phyloP scores from a whole-genome alignment of 2,888 invertebrate species.

The Drosophila yooni region DNA sequence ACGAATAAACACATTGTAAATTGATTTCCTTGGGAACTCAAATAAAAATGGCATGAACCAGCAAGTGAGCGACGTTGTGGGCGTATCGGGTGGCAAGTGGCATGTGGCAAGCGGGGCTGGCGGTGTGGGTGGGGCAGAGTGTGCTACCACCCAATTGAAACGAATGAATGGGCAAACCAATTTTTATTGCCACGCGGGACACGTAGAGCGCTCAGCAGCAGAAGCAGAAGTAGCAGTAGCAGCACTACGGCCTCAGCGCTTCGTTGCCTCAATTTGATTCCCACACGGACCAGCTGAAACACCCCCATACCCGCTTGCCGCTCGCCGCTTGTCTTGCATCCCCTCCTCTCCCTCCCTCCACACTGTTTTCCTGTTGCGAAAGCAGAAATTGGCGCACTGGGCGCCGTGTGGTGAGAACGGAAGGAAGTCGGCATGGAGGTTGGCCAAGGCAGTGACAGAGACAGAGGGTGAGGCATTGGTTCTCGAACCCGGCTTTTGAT shows the following conservation, averaged over 20 bases:
- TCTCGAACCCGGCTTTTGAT: constrained; percentile 58
- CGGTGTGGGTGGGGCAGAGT: constrained; percentile 15
- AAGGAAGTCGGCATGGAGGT: constrained; percentile 62
- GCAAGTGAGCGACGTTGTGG: constrained; percentile 73
- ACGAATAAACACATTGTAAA: constrained; percentile 81
- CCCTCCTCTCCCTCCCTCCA: not conserved
- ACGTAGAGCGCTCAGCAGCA: constrained; percentile 61
- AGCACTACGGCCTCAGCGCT: constrained; percentile 37
- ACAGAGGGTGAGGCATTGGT: not conserved
- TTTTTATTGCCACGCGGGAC: constrained; percentile 82
- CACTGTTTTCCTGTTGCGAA: constrained; percentile 56
- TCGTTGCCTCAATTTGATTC: constrained; percentile 74
- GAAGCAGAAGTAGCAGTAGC: constrained; percentile 8
- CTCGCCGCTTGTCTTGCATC: not conserved
- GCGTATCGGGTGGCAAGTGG: constrained; percentile 17
- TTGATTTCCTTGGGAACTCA: constrained; percentile 81
- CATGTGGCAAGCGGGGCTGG: constrained; percentile 6
- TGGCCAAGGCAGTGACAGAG: constrained; percentile 2
- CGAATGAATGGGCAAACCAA: constrained; percentile 81
- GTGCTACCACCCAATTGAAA: constrained; percentile 63
- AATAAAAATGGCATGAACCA: constrained; percentile 80
- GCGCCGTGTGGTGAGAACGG: constrained; percentile 63
- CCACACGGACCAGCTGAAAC: constrained; percentile 47
- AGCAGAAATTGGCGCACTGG: constrained; percentile 71
- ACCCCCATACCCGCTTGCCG: constrained; percentile 8